Conservation (phyloP, 2,113 vertebrate species). For the Pampusana beccarii region DNA sequence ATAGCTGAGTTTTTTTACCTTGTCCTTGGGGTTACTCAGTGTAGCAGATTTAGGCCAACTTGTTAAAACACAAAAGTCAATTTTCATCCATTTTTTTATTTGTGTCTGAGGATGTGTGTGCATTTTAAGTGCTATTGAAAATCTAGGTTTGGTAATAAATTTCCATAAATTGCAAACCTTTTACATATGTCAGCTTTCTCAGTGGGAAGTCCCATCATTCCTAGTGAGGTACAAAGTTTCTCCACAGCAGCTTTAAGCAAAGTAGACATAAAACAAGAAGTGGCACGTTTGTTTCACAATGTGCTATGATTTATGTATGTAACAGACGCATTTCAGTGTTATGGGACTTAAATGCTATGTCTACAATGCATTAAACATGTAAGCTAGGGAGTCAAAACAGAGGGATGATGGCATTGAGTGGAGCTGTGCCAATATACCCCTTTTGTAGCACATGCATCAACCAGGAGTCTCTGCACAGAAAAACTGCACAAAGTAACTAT, state of each 20-base stretch:
- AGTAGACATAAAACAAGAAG: background rate
- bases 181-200: background rate
- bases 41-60: background rate
- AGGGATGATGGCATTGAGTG: background rate
- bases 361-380: background rate
- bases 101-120: background rate
- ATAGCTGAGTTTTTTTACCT: background rate
- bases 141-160: background rate
- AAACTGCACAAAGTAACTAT: background rate
- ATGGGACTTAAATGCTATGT: fast-evolving
- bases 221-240: background rate
- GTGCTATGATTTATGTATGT: background rate
- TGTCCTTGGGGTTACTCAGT: background rate
- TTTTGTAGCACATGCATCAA: background rate
- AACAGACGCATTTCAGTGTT: background rate
- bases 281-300: fast-evolving
- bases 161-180: background rate
- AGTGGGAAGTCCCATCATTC: background rate
- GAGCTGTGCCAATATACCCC: background rate
- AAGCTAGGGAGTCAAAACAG: background rate
- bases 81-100: background rate
- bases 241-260: background rate
- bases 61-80: background rate
- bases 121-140: background rate
- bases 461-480: background rate